phyloP scores from a whole-genome alignment of 2,113 vertebrate genomes.

The Shinisaurus crocodilurus region DNA sequence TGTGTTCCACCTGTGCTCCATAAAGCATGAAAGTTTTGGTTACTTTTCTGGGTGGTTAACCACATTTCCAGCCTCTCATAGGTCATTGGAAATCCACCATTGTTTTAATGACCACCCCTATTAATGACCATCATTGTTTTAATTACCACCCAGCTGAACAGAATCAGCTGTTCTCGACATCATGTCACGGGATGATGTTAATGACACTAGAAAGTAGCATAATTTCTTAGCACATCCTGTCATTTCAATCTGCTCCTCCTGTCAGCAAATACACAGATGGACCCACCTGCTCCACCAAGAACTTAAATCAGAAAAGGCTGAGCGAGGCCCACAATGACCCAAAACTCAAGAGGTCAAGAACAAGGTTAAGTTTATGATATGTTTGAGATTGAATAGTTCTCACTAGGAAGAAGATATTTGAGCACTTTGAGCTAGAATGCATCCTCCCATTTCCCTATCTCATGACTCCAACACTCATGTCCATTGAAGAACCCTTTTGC shows the following conservation, averaged over 20 bases:
- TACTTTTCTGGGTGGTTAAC: not conserved
- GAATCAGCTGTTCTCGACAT: not conserved
- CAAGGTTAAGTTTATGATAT: not conserved
- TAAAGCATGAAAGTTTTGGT: not conserved
- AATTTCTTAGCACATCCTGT: not conserved
- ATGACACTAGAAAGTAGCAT: not conserved
- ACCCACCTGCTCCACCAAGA: not conserved
- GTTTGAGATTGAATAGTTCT: not conserved
- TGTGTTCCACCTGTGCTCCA: not conserved
- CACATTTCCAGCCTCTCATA: not conserved
- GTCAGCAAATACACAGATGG: not conserved
- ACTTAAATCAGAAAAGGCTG: not conserved
- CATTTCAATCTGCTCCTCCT: slow-evolving; percentile 3
- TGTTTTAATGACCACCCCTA: not conserved
- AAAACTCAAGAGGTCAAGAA: not conserved
- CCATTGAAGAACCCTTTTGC: too few relatives aligned
- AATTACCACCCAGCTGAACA: not conserved
- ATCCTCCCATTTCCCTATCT: too few relatives aligned
- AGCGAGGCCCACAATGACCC: not conserved
- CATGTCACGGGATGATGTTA: not conserved
- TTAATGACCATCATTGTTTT: not conserved
- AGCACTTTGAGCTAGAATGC: too few relatives aligned
- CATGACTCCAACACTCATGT: not conserved
- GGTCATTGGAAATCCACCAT: not conserved
- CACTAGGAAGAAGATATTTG: not conserved